Percentiles rank a stretch among this genome's conserved stretches.
Conservation (phyloP, 2,888 invertebrate genomes). For the Balanococcus diminutus region DNA sequence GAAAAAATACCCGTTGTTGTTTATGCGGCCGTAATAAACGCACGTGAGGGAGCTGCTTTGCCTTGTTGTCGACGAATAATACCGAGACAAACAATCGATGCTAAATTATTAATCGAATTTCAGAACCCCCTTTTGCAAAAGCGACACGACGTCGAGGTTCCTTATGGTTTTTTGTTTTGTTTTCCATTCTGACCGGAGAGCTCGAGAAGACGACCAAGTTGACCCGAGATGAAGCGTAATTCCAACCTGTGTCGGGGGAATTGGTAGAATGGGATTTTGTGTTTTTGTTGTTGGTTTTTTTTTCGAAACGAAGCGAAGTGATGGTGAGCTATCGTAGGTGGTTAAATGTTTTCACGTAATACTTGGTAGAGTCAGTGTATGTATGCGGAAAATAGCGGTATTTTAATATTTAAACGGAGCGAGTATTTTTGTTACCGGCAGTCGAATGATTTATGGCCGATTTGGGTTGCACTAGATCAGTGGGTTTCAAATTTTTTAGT, state of each 20-base stretch:
- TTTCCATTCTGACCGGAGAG: neutral
- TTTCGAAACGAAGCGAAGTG: neutral
- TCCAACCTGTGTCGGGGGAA: too few relatives aligned
- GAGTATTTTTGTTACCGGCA: slow-evolving; percentile 33
- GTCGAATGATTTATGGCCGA: slow-evolving; percentile 22
- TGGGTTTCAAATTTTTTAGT: too few relatives aligned
- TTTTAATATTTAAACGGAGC: slow-evolving; percentile 34
- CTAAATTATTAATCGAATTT: slow-evolving; percentile 52
- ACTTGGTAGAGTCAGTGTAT: neutral
- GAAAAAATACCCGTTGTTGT: slow-evolving; percentile 48
- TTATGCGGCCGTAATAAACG: slow-evolving; percentile 38
- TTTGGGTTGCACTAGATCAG: too few relatives aligned
- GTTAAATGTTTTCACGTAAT: neutral
- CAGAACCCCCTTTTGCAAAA: neutral
- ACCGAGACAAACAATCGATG: slow-evolving; percentile 48
- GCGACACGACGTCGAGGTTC: neutral
- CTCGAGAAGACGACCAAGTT: neutral
- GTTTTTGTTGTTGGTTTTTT: neutral
- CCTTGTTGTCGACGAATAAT: neutral
- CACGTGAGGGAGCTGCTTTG: slow-evolving; percentile 31
- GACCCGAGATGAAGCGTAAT: neutral
- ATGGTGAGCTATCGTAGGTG: neutral
- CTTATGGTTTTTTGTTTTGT: neutral
- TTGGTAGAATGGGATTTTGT: neutral
- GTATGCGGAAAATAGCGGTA: neutral